A percentile compares a stretch with the other conserved stretches of the same genome.
Conservation (phyloP, 2,888 invertebrate genomes). For the Drosophila falleni region DNA sequence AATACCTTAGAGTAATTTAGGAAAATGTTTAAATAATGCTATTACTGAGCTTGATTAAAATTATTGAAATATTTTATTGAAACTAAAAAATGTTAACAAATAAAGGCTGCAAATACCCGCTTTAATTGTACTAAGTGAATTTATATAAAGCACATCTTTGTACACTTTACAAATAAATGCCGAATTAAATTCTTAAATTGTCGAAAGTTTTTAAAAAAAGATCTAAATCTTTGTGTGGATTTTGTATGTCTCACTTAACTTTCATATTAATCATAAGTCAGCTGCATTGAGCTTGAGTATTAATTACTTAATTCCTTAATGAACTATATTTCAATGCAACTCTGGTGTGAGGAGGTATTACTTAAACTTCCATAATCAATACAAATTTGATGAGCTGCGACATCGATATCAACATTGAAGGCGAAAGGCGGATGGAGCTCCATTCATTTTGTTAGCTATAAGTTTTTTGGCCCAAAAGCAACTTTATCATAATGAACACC, state of each 20-base stretch:
- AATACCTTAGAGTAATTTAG: background rate
- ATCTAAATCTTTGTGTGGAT: background rate
- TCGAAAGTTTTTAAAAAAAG: no score
- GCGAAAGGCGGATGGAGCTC: background rate
- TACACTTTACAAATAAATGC: no score
- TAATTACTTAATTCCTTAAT: conserved; percentile 41
- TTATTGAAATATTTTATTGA: background rate
- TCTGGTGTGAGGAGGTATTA: background rate
- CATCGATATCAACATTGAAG: conserved; percentile 14
- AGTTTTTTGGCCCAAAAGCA: conserved; percentile 44
- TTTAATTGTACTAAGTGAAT: no score
- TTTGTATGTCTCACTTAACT: background rate
- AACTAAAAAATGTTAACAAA: no score
- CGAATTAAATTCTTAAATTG: no score
- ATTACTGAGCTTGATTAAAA: background rate
- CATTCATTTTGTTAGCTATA: conserved; percentile 22
- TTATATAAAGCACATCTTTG: no score
- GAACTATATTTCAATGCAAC: conserved; percentile 1
- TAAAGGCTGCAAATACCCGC: no score
- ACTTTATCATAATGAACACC: conserved; percentile 56
- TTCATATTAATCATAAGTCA: background rate
- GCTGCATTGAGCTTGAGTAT: background rate
- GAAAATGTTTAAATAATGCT: background rate
- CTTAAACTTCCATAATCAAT: conserved; percentile 40
- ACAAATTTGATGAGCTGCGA: conserved; percentile 51